Evolutionary conservation across 2,888 invertebrate genomes (phyloP).

Genomic region (Germaria angustata): DNA sequence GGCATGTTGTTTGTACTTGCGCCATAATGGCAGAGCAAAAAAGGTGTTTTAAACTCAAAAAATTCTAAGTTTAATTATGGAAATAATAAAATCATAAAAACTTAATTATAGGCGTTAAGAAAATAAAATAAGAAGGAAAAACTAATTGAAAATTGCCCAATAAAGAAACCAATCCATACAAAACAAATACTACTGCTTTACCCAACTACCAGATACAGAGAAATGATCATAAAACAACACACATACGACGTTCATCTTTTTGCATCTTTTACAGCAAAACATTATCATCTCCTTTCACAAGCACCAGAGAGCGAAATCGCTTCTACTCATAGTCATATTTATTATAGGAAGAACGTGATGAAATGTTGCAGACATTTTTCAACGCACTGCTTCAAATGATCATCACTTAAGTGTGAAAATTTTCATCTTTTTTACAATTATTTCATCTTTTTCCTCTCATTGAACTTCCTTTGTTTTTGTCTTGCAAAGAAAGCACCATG

Average conservation of each 20-base stretch:
- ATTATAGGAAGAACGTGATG: slow-evolving; percentile 50
- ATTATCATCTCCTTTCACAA: background rate
- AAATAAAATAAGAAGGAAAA: background rate
- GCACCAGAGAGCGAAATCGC: background rate
- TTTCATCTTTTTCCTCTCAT: background rate
- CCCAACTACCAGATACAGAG: background rate
- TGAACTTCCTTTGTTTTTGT: slow-evolving; percentile 27
- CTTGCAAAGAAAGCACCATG: slow-evolving; percentile 49
- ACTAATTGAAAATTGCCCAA: slow-evolving; percentile 25
- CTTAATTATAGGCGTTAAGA: slow-evolving; percentile 47
- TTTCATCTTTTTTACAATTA: slow-evolving; percentile 40
- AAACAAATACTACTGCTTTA: slow-evolving; percentile 43
- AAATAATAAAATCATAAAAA: slow-evolving; percentile 38
- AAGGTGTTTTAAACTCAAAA: background rate
- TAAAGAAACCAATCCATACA: slow-evolving; percentile 39
- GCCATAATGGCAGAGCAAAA: background rate
- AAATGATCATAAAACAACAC: slow-evolving; percentile 14
- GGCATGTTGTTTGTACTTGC: slow-evolving; percentile 19
- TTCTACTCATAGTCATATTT: slow-evolving; percentile 10
- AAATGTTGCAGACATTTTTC: slow-evolving; percentile 37
- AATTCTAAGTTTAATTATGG: slow-evolving; percentile 18
- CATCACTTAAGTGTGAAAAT: slow-evolving; percentile 66
- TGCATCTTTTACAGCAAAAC: slow-evolving; percentile 7
- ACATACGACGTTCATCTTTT: background rate
- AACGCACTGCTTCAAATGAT: slow-evolving; percentile 40